Conservation (phyloP, 35 echinoderm and acorn worm genomes). For the Patiria miniata region DNA sequence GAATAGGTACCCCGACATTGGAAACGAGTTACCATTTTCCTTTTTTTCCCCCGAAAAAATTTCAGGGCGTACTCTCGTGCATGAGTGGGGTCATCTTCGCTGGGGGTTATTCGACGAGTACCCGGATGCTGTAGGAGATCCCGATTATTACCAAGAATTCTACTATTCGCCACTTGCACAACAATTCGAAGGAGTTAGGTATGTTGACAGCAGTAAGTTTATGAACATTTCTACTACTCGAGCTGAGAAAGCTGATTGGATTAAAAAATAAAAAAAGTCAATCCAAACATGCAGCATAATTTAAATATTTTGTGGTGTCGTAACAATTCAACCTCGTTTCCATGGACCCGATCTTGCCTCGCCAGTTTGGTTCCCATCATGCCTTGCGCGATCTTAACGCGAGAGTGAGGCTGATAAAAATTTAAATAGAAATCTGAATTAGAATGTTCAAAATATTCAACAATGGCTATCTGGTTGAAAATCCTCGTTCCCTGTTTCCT, state of each 20-base stretch:
- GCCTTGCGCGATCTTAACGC: too few species aligned
- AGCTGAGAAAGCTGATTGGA: background rate
- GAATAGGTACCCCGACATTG: background rate
- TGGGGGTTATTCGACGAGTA: slow-evolving; percentile 91
- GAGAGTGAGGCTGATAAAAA: too few species aligned
- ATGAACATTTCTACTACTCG: background rate
- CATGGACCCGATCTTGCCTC: too few species aligned
- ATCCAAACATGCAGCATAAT: background rate
- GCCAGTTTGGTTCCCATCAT: too few species aligned
- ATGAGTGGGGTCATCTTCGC: slow-evolving; percentile 83
- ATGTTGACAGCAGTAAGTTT: too few species aligned
- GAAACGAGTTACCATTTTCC: background rate
- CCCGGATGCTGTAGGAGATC: slow-evolving; percentile 46
- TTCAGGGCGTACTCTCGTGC: slow-evolving; percentile 65
- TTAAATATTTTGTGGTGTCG: too few species aligned
- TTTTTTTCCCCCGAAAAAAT: background rate
- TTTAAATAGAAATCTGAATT: too few species aligned
- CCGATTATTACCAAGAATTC: slow-evolving; percentile 28
- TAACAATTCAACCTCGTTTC: too few species aligned
- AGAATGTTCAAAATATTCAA: too few species aligned
- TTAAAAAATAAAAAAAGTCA: background rate
- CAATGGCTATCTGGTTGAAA: background rate
- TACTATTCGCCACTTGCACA: slow-evolving; percentile 19
- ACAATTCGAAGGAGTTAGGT: slow-evolving; percentile 17
- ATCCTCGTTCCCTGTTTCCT: background rate